Evolutionary conservation across 1,140 invertebrate genomes (phyloP), one percentile per base, ranked within the genome.

Genomic region (Xylocopa sonorina): DNA sequence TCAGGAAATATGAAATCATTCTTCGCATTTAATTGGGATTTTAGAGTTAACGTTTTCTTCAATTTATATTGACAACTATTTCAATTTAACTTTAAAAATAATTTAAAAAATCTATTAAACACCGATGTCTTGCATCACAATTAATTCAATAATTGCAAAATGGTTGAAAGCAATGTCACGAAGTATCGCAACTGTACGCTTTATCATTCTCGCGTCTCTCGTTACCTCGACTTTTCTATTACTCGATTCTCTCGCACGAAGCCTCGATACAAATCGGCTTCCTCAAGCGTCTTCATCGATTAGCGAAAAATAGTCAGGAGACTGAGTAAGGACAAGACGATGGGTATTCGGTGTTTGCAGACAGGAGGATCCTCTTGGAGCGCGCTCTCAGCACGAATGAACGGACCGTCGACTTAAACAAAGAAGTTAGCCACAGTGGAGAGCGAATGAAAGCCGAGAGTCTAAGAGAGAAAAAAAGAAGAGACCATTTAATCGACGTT

Each of bases 351-450:
- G 24, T 79, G 78, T 88, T 57, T 46, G 83, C 66, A 83, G 88
- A 90, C 67, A 87, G n/a, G 0, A 48, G 80, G 73, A 90, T 87
- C 83, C 79, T 81, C 84, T 90, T 60, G 51, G 71, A 67, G 57
- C 27, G 46, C 53, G 24, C 79, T 87, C 83, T 89, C 68, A 76
- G 83, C 83, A 86, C 80, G 81, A 82, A 80, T 72, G 53, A 72
- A 63, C 32, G 24, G 14, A 32, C 18, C 12, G 24, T 7, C 38
- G 46, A 72, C 67, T 78, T 14, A 9, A 82, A 43, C 41, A 48
- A 63, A 24, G 27, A 21, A 14, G 18, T 3, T n/a, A 16, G 14
- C 38, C n/a, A 10, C 24, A 14, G 43, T 9, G 48, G 5, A 32
- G 51, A 53, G 34, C 27, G 34, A 38, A 7, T 48, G 21, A 64